These are phyloP conservation scores for Trachelus tabidus DNA, from an alignment of 2,888 invertebrate species.

Conservation along the genomic window DNA sequence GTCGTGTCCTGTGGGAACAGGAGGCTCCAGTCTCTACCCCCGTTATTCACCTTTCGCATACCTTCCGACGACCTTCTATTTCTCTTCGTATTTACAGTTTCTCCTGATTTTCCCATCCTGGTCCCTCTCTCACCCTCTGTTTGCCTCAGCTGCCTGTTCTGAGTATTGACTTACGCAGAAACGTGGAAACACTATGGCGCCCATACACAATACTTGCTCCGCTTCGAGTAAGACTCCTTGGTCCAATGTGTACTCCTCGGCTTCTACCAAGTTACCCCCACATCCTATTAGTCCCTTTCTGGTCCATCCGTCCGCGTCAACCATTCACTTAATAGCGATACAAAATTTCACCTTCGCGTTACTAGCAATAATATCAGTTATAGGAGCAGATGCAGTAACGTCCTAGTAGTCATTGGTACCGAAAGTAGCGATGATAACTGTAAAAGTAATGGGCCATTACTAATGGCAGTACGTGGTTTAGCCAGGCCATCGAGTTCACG, in stretches of 20 bases:
- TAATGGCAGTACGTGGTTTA: neutral
- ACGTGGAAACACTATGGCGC: neutral
- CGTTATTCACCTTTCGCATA: neutral
- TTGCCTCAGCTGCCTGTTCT: neutral
- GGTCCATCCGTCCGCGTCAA: neutral
- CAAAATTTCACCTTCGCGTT: neutral
- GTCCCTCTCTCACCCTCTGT: neutral
- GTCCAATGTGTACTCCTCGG: neutral
- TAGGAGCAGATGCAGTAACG: neutral
- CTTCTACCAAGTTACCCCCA: neutral
- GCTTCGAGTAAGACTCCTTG: neutral
- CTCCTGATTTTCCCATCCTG: neutral
- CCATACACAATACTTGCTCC: neutral
- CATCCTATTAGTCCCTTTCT: neutral
- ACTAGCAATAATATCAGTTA: neutral
- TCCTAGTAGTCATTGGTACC: neutral
- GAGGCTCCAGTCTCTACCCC: neutral
- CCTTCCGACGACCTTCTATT: neutral
- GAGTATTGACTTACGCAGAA: neutral
- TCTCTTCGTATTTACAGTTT: neutral
- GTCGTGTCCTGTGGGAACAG: slow-evolving; percentile 51
- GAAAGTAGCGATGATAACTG: neutral
- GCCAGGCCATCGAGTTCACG: neutral
- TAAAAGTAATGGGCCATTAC: neutral
- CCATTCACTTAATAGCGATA: neutral